Base-by-base conservation (phyloP, 1,140 invertebrate genomes). In the Muscidifurax raptorellus region DNA sequence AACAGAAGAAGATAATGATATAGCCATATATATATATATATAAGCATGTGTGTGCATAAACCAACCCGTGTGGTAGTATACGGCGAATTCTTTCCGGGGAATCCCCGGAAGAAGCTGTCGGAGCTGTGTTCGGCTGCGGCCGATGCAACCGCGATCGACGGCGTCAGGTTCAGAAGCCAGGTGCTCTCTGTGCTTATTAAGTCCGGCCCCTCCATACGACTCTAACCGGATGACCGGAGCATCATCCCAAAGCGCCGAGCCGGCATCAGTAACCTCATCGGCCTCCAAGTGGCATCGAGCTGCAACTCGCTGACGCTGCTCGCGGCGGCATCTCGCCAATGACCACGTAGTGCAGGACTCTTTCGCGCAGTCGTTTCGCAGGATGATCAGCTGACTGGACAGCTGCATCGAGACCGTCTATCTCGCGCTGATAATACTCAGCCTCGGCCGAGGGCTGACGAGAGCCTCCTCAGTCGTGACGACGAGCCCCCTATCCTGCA, bases 181-280 rank as follows among this genome's bases (percentile, higher is more conserved):
- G 86, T 92, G 89, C 78, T 89, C 87, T 89, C 90, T 71, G 89
- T 89, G 83, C 74, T 89, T 59, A 40, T 87, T 90, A 86, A 89
- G 88, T 90, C 88, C 88, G 90, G 89, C 89, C 92, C 91, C 91
- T 92, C 91, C 92, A 93, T 93, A 92, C 91, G 92, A 92, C 88
- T 90, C 90, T 92, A 92, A 89, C 92, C 91, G 89, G 88, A 89
- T 89, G 89, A 90, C 88, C 87, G 91, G 91, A 91, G 90, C 91
- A 92, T 92, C 91, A 92, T 92, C 76, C 81, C 81, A 84, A 71
- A 3, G 71, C 77, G 74, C 83, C 67, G 27, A 75, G 67, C 76
- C 59, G 44, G 52, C 84, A 28, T 52, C 30, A 67, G 84, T 40
- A 59, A 18, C 75, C 64, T 64, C 47, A 36, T 71, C 9, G 64